Evolutionary conservation across 2,888 invertebrate species (phyloP).

Genomic region (Dyspetes luteomarginatus): DNA sequence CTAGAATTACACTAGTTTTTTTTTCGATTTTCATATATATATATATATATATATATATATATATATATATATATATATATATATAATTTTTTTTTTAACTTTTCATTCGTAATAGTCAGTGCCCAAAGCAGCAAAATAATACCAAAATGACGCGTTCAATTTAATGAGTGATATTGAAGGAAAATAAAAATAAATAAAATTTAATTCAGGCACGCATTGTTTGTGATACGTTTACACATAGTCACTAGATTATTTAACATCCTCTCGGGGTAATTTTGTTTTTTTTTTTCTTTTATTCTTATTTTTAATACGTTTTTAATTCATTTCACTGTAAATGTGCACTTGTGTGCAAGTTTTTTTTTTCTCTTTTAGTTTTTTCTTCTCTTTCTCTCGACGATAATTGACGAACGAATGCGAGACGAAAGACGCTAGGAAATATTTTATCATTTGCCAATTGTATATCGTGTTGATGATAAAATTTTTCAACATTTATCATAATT

Average conservation of each 20-base stretch:
- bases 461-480: too few relatives aligned
- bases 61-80: constrained; percentile 1
- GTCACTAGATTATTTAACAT: constrained; percentile 54
- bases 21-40: constrained; percentile 1
- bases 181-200: constrained; percentile 5
- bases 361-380: constrained; percentile 15
- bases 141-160: not conserved
- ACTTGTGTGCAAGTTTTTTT: constrained; percentile 16
- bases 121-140: not conserved
- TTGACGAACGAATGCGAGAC: constrained; percentile 37
- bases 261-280: constrained; percentile 1
- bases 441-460: too few relatives aligned
- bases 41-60: constrained; percentile 16
- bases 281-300: not conserved
- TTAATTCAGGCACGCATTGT: constrained; percentile 40
- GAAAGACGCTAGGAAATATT: too few relatives aligned
- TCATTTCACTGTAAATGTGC: too few relatives aligned
- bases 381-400: not conserved
- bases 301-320: not conserved
- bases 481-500: not conserved
- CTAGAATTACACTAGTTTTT: not conserved
- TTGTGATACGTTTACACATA: constrained; percentile 56
- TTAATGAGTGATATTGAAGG: not conserved
- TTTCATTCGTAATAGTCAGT: constrained; percentile 12
- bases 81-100: not conserved